Conservation (phyloP, 2,888 invertebrate genomes). For the Drosophila subsilvestris region DNA sequence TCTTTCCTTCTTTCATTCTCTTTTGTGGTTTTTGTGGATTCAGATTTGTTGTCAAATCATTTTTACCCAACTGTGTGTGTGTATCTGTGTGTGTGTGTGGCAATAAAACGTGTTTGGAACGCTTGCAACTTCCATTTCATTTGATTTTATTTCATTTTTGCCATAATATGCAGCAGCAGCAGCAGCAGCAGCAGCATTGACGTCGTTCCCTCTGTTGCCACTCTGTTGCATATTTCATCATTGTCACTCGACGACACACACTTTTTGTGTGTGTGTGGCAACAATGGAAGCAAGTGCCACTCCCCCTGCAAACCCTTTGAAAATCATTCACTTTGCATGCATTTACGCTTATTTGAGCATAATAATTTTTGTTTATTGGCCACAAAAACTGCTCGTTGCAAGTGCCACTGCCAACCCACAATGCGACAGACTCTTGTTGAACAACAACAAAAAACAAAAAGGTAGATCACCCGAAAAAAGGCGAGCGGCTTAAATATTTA, state of each 20-base stretch:
- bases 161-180: conserved; percentile 60
- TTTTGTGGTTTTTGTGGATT: conserved; percentile 20
- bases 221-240: conserved; percentile 61
- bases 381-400: conserved; percentile 57
- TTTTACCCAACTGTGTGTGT: conserved; percentile 37
- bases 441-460: conserved; percentile 27
- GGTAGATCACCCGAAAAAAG: conserved; percentile 16
- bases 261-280: conserved; percentile 65
- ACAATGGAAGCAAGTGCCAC: conserved; percentile 59
- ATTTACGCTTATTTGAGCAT: conserved; percentile 79
- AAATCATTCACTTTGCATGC: conserved; percentile 57
- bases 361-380: conserved; percentile 77
- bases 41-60: conserved; percentile 73
- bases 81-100: conserved; percentile 16
- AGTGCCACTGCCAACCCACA: conserved; percentile 8
- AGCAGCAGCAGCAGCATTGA: conserved; percentile 26
- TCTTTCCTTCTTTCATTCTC: conserved; percentile 1
- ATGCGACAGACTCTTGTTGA: conserved; percentile 38
- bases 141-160: conserved; percentile 67
- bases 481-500: conserved; percentile 61
- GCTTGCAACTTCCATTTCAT: conserved; percentile 75
- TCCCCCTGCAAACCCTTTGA: background rate
- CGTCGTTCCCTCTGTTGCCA: conserved; percentile 39
- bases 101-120: conserved; percentile 61
- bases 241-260: conserved; percentile 59